Conservation (phyloP, 2,797 vertebrate genomes). For the Sarcophilus harrisii region DNA sequence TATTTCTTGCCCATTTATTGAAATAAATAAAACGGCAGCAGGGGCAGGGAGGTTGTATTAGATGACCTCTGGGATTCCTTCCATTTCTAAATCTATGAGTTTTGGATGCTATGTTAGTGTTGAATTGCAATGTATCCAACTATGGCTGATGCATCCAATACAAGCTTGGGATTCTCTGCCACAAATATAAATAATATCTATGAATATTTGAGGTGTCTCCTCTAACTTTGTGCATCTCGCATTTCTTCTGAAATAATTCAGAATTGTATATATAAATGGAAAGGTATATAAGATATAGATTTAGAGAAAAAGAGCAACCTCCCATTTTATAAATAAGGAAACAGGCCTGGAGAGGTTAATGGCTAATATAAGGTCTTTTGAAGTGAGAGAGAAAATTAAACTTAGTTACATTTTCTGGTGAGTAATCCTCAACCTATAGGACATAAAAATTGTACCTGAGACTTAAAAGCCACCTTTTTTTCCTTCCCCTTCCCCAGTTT, state of each 20-base stretch:
- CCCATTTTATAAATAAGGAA: not conserved
- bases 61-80: not conserved
- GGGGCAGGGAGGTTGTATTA: not conserved
- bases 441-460: not conserved
- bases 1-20: constrained; percentile 78
- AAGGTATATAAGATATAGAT: not conserved
- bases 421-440: not conserved
- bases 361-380: not conserved
- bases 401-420: not conserved
- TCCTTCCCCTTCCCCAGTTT: constrained; percentile 48
- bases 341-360: not conserved
- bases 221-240: too few species aligned
- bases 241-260: too few species aligned
- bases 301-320: not conserved
- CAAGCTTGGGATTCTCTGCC: too few species aligned
- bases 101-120: too few species aligned
- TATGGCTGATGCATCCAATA: too few species aligned
- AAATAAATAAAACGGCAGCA: constrained; percentile 52
- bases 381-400: not conserved
- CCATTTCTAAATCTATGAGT: not conserved
- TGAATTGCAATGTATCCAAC: too few species aligned
- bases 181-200: too few species aligned
- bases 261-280: too few species aligned
- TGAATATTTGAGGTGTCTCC: too few species aligned
- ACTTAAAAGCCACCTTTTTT: constrained; percentile 48